These are phyloP conservation scores for Lepisosteus oculatus DNA, from an alignment of 2,113 vertebrate species.

Conservation along the genomic window DNA sequence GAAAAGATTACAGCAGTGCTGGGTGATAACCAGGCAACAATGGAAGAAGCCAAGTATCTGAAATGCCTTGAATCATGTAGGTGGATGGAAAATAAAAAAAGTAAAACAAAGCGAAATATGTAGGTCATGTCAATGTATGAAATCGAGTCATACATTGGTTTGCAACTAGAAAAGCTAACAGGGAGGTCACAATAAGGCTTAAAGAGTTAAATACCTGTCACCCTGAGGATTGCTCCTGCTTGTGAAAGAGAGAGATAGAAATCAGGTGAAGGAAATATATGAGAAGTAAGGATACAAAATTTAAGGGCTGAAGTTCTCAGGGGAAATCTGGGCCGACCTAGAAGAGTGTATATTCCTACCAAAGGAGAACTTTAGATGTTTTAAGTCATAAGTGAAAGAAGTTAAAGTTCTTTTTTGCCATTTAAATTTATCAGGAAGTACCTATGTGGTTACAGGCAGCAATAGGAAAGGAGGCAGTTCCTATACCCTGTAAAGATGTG, in stretches of 20 bases:
- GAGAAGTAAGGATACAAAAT: too few relatives aligned
- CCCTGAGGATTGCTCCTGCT: constrained; percentile 98
- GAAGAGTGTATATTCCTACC: background rate
- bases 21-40: constrained; percentile 23
- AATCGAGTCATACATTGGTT: constrained; percentile 60
- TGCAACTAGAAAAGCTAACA: constrained; percentile 49
- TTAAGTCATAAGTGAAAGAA: too few relatives aligned
- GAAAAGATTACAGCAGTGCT: background rate
- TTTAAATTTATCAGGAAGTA: too few relatives aligned
- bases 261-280: constrained; percentile 50
- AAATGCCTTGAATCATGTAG: background rate
- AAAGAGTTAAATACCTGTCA: constrained; percentile 92
- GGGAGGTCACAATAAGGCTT: constrained; percentile 67
- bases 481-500: too few relatives aligned
- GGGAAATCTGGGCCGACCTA: too few relatives aligned
- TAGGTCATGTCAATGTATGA: constrained; percentile 63
- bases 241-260: constrained; percentile 86
- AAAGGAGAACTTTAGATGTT: too few relatives aligned
- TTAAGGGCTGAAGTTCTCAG: too few relatives aligned
- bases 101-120: constrained; percentile 46
- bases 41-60: constrained; percentile 13
- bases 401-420: too few relatives aligned
- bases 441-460: too few relatives aligned
- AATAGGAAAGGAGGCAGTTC: too few relatives aligned
- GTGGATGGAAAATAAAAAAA: constrained; percentile 30